A percentile compares a stretch with the other conserved stretches of the same genome.
These are phyloP conservation scores for Pseudachorutes palmiensis DNA, from an alignment of 1,140 invertebrate genomes.

Conservation along the genomic window DNA sequence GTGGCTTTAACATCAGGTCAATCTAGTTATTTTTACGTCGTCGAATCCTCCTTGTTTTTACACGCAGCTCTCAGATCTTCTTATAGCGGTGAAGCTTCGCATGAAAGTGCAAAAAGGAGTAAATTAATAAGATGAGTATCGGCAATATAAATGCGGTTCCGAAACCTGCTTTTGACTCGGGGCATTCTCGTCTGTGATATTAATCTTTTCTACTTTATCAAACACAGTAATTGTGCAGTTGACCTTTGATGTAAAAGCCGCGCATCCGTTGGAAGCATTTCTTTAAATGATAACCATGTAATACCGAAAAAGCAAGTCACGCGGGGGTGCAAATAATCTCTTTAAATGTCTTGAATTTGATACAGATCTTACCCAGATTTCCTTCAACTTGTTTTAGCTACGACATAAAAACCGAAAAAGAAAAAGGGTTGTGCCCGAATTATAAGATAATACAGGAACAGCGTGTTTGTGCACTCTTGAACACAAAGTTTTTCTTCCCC, in stretches of 20 bases:
- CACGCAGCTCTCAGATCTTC: neutral
- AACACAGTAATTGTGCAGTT: conserved; percentile 4
- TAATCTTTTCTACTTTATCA: neutral
- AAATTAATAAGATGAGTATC: neutral
- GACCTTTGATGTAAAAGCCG: conserved; percentile 8
- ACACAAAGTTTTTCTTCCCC: neutral
- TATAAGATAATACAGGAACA: neutral
- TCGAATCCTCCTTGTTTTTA: neutral
- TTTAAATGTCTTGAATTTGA: neutral
- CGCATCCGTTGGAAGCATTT: neutral
- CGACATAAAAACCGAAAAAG: neutral
- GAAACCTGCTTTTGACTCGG: neutral
- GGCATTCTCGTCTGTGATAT: neutral
- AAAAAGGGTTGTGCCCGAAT: neutral
- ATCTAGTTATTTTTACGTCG: neutral
- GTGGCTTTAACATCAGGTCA: neutral
- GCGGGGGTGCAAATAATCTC: too few species aligned
- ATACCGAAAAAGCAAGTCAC: neutral
- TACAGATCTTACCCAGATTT: neutral
- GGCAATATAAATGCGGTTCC: neutral
- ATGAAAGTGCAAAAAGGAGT: neutral
- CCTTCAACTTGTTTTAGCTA: neutral
- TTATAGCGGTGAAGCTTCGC: neutral
- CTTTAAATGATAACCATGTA: neutral
- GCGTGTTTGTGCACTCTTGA: neutral